Percentiles rank a stretch among this genome's conserved stretches.
Evolutionary conservation across 2,797 vertebrate genomes (phyloP).

Genomic region (Distichodus sexfasciatus): DNA sequence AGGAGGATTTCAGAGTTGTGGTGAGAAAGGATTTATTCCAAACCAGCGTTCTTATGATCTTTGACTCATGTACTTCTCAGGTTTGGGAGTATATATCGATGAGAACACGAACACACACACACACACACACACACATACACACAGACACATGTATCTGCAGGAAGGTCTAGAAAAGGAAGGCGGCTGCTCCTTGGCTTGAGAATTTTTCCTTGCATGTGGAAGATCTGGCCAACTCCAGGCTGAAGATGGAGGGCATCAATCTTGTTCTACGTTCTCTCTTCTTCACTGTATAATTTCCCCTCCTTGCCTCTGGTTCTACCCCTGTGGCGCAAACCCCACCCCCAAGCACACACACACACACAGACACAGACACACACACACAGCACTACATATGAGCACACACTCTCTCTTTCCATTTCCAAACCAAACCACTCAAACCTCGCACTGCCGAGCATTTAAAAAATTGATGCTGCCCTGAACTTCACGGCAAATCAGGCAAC

Average conservation of each 20-base stretch:
- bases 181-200: neutral
- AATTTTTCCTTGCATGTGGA: neutral
- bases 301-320: slow-evolving; percentile 9
- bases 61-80: too few species aligned
- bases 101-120: too few species aligned
- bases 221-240: slow-evolving; percentile 21
- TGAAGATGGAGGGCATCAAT: slow-evolving; percentile 63
- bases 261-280: slow-evolving; percentile 46
- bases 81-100: too few species aligned
- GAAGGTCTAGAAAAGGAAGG: neutral
- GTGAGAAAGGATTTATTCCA: too few species aligned
- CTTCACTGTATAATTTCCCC: slow-evolving; percentile 47
- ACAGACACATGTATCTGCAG: too few species aligned
- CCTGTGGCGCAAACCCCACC: neutral
- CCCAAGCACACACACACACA: neutral
- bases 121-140: too few species aligned
- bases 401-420: too few species aligned
- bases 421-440: slow-evolving; percentile 53
- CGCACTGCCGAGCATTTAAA: slow-evolving; percentile 62
- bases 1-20: too few species aligned
- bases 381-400: slow-evolving; percentile 5
- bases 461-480: slow-evolving; percentile 66
- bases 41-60: too few species aligned
- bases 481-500: slow-evolving; percentile 30
- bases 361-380: neutral